These are phyloP conservation scores for Notoglanidium macrostoma DNA, from an alignment of 2,797 vertebrate genomes.

Conservation along the genomic window DNA sequence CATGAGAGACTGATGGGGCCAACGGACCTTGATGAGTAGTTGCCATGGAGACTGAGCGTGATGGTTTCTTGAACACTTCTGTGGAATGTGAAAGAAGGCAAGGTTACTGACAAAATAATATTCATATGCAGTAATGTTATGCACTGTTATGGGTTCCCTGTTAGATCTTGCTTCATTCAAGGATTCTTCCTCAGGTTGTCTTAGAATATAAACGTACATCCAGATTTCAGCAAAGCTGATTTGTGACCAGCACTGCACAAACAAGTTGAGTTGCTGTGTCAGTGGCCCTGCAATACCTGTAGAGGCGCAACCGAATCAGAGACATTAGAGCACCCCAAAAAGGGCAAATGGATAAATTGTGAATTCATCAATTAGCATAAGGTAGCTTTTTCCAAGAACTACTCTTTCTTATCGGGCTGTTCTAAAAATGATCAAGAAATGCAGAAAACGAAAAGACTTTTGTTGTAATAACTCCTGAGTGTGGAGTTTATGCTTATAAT, in stretches of 20 bases:
- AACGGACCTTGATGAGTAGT: slow-evolving; percentile 53
- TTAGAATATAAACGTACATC: background rate
- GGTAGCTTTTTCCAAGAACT: background rate
- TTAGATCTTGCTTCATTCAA: background rate
- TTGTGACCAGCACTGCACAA: background rate
- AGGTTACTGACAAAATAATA: slow-evolving; percentile 4
- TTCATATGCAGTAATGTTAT: background rate
- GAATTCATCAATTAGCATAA: background rate
- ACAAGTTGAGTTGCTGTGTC: background rate
- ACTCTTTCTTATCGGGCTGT: background rate
- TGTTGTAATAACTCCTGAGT: too few species aligned
- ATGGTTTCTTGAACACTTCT: slow-evolving; percentile 20
- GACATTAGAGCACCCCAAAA: background rate
- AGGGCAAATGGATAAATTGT: background rate
- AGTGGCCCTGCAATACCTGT: background rate
- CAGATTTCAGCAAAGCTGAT: background rate
- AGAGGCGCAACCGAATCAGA: background rate
- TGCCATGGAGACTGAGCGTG: slow-evolving; percentile 56
- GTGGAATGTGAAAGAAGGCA: slow-evolving; percentile 10
- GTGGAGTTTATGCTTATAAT: too few species aligned
- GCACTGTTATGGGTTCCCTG: background rate
- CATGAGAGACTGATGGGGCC: slow-evolving; percentile 31
- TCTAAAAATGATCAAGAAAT: background rate
- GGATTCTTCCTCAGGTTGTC: background rate
- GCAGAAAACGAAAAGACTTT: too few species aligned